A percentile compares a stretch with the other conserved stretches of the same genome.
phyloP scores from a whole-genome alignment of 2,888 invertebrate species.

The Eupithecia subfuscata region DNA sequence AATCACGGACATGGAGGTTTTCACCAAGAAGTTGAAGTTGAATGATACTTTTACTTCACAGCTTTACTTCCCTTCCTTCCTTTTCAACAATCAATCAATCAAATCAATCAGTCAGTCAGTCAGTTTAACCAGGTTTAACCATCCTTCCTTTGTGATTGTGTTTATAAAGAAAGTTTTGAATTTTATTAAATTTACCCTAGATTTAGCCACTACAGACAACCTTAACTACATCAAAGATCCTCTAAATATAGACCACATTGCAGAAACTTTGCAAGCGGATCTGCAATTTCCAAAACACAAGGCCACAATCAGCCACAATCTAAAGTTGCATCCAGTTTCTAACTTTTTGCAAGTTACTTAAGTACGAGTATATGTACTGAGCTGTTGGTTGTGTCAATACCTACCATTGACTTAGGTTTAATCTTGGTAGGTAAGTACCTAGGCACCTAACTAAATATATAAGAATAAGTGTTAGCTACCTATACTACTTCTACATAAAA shows the following conservation, averaged over 20 bases:
- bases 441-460: background rate
- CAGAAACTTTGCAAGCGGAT: background rate
- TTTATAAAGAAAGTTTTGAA: background rate
- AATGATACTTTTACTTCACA: too few species aligned
- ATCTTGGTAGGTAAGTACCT: conserved; percentile 16
- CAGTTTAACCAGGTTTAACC: too few species aligned
- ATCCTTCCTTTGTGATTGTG: conserved; percentile 2
- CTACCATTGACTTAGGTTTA: background rate
- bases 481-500: background rate
- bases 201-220: background rate
- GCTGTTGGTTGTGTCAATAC: background rate
- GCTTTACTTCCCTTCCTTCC: too few species aligned
- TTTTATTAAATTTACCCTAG: background rate
- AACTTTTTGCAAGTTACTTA: conserved; percentile 25
- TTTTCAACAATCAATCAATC: too few species aligned
- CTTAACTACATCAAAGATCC: background rate
- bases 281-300: conserved; percentile 7
- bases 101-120: background rate
- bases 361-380: background rate
- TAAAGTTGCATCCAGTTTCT: conserved; percentile 24
- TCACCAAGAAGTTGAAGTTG: too few species aligned
- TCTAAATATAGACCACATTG: background rate
- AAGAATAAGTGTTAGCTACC: background rate
- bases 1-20: too few species aligned
- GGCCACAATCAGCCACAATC: conserved; percentile 11